These are phyloP conservation scores for Leucoma salicis DNA, from an alignment of 2,888 invertebrate species.

Conservation along the genomic window DNA sequence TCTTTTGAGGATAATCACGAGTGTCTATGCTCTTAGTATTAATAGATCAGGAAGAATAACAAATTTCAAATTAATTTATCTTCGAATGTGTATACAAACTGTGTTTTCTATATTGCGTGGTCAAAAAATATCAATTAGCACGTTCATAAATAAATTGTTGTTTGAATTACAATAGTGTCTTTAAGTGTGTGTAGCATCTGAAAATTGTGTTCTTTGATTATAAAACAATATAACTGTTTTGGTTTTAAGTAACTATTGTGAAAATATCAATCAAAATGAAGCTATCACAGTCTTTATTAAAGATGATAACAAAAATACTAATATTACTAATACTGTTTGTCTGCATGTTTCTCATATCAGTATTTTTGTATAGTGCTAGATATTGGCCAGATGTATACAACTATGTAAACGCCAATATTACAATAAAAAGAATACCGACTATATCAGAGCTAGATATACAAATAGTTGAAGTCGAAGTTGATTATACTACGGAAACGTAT, in stretches of 20 bases:
- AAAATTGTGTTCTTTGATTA: no score
- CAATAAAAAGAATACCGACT: conserved; percentile 66
- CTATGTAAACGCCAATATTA: conserved; percentile 67
- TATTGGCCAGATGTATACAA: conserved; percentile 72
- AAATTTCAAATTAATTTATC: no score
- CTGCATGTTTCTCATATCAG: conserved; percentile 55
- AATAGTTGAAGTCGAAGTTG: conserved; percentile 42
- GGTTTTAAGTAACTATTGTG: no score
- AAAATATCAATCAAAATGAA: conserved; percentile 47
- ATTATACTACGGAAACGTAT: conserved; percentile 47
- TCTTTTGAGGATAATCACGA: not conserved
- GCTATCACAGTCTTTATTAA: conserved; percentile 46
- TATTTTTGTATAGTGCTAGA: conserved; percentile 57
- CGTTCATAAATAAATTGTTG: no score
- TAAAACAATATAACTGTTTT: no score
- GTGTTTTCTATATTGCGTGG: no score
- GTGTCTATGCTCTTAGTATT: no score
- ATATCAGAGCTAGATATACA: conserved; percentile 57
- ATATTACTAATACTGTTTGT: conserved; percentile 59
- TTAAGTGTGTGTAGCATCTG: no score
- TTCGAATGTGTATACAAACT: no score
- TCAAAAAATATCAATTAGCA: no score
- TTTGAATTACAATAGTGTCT: no score
- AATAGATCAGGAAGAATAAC: no score
- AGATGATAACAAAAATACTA: conserved; percentile 53